Conservation (phyloP, 30 jellyfish, hydroid and myxozoan species). For the Cassiopea xamachana region DNA sequence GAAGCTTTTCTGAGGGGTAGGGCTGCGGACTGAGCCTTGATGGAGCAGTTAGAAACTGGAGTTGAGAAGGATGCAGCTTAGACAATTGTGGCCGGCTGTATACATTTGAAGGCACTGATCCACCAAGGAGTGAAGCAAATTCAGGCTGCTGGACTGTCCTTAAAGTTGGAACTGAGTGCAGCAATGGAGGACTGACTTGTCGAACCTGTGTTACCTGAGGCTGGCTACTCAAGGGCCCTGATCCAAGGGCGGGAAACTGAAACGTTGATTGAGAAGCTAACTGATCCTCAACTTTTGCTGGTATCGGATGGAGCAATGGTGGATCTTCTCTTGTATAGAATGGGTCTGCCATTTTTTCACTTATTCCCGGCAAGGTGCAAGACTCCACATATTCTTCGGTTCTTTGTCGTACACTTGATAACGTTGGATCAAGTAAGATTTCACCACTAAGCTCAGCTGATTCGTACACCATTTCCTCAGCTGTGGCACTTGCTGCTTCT, state of each 20-base stretch:
- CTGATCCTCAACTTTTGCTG: neutral
- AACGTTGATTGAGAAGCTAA: neutral
- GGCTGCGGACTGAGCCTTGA: slow-evolving; percentile 15
- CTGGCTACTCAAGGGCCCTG: neutral
- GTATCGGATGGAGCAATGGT: neutral
- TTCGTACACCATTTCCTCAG: slow-evolving; percentile 26
- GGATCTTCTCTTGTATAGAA: neutral
- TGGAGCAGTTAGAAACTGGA: neutral
- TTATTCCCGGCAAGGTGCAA: neutral
- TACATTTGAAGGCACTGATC: no score
- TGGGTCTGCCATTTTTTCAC: neutral
- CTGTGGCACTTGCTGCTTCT: slow-evolving; percentile 39
- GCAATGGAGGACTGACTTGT: neutral
- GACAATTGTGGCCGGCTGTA: no score
- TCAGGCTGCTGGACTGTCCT: no score
- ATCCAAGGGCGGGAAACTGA: neutral
- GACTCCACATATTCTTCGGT: slow-evolving; percentile 9
- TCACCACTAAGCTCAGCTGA: slow-evolving; percentile 23
- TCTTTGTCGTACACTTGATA: slow-evolving; percentile 2
- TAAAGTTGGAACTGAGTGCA: neutral
- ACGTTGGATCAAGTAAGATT: slow-evolving; percentile 7
- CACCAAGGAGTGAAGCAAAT: no score
- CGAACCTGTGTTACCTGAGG: neutral
- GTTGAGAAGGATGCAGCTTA: no score
- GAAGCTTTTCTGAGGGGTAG: neutral